Conservation (phyloP, 1,140 invertebrate species). For the Eueides isabella region DNA sequence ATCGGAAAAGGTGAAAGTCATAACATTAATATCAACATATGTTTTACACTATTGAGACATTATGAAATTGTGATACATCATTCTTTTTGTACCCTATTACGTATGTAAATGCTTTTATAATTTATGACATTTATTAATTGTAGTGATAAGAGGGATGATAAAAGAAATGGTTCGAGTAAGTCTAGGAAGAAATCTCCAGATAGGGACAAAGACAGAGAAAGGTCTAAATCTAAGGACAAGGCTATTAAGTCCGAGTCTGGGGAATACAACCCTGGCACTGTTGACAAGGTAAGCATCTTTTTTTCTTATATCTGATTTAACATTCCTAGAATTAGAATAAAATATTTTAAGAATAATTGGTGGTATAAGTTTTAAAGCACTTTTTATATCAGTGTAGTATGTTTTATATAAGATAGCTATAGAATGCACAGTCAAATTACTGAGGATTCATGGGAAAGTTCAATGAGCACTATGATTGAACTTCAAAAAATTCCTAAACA, state of each 20-base stretch:
- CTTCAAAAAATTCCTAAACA: no score
- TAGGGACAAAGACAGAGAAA: slow-evolving; percentile 77
- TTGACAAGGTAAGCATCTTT: slow-evolving; percentile 84
- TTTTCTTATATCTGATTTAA: no score
- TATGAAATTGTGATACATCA: not conserved
- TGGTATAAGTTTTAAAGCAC: no score
- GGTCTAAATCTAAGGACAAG: slow-evolving; percentile 82
- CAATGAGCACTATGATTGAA: no score
- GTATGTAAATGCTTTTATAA: not conserved
- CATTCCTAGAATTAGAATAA: no score
- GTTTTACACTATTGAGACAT: not conserved
- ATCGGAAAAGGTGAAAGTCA: slow-evolving; percentile 48
- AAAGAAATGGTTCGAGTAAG: slow-evolving; percentile 74
- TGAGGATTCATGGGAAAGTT: no score
- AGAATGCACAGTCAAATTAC: no score
- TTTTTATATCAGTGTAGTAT: no score
- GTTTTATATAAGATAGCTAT: no score
- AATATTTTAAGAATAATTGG: no score
- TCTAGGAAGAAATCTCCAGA: slow-evolving; percentile 75
- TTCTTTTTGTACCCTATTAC: no score
- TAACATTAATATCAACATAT: not conserved
- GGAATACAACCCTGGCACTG: slow-evolving; percentile 88
- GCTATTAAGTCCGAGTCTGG: slow-evolving; percentile 84
- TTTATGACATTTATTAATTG: not conserved
- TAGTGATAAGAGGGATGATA: slow-evolving; percentile 76